Percentiles rank a stretch among this genome's conserved stretches.
phyloP scores from a whole-genome alignment of 1,140 invertebrate genomes.

The Rhyacophila brunnea region DNA sequence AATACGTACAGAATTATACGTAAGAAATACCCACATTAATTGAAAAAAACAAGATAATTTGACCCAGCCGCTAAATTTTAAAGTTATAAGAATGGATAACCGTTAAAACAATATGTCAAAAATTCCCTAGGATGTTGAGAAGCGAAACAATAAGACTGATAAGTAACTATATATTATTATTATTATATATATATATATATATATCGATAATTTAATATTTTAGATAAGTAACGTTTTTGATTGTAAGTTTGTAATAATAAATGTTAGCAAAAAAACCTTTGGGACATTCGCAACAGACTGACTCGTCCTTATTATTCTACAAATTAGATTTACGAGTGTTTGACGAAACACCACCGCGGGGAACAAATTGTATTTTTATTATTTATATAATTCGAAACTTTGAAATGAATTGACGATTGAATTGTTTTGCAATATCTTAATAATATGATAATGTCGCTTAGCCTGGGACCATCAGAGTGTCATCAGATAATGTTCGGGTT shows the following conservation, averaged over 20 bases:
- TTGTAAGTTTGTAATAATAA: not conserved
- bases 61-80: too few species aligned
- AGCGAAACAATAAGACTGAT: conserved; percentile 34
- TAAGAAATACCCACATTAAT: too few species aligned
- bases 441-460: not conserved
- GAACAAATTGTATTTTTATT: not conserved
- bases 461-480: not conserved
- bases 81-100: too few species aligned
- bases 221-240: conserved; percentile 1
- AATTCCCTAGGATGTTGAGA: conserved; percentile 8
- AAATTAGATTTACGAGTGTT: not conserved
- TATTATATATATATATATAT: too few species aligned
- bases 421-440: not conserved
- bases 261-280: conserved; percentile 4
- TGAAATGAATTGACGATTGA: not conserved
- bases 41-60: too few species aligned
- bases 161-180: conserved; percentile 2
- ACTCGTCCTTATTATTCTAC: conserved; percentile 29
- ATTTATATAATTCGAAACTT: not conserved
- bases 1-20: too few species aligned
- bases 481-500: not conserved
- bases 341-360: not conserved
- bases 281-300: conserved; percentile 25
- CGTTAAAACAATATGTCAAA: too few species aligned
- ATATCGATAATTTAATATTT: conserved; percentile 21